Evolutionary conservation across 2,113 vertebrate genomes (phyloP).

Genomic region (Paradoxurus hermaphroditus): DNA sequence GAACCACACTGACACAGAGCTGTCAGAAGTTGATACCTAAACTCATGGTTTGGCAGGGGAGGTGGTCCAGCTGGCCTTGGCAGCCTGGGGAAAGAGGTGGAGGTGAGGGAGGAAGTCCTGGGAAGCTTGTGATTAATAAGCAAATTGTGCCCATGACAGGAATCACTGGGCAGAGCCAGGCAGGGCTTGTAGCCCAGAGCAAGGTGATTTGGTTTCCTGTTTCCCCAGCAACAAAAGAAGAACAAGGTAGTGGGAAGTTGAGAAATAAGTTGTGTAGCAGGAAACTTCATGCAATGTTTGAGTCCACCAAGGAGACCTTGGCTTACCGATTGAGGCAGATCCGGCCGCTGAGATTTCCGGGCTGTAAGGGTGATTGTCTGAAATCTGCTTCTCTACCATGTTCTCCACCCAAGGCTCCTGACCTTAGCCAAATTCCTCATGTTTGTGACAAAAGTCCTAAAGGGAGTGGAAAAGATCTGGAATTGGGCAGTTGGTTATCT

Average conservation of each 20-base stretch:
- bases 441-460: background rate
- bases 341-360: conserved; percentile 19
- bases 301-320: conserved; percentile 14
- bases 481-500: background rate
- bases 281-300: conserved; percentile 48
- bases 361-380: background rate
- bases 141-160: background rate
- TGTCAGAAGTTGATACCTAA: background rate
- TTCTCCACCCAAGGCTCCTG: background rate
- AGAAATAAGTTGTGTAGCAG: conserved; percentile 39
- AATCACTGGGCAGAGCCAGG: background rate
- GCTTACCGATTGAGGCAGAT: conserved; percentile 12
- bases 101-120: background rate
- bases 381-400: background rate
- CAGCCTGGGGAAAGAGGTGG: background rate
- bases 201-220: conserved; percentile 36
- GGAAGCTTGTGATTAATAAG: background rate
- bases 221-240: conserved; percentile 24
- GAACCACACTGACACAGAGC: background rate
- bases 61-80: background rate
- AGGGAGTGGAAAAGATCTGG: background rate
- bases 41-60: background rate
- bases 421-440: background rate
- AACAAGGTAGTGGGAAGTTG: conserved; percentile 39
- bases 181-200: background rate